Evolutionary conservation across 2,113 vertebrate genomes (phyloP).

Genomic region (Alouatta palliata): DNA sequence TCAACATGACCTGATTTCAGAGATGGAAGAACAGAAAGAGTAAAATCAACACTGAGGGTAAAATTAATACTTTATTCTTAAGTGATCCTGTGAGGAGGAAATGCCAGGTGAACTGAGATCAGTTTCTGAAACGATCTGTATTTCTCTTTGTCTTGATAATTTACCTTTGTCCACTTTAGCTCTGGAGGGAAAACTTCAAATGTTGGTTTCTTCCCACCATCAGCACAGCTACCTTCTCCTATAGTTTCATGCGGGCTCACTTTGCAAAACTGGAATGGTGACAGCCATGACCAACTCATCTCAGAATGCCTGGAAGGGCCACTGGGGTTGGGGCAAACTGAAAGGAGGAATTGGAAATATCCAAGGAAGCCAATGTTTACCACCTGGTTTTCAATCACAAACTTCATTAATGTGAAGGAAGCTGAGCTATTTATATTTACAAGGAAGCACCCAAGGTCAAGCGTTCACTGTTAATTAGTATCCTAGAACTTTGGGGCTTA

Average conservation of each 20-base stretch:
- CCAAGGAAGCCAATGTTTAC: neutral
- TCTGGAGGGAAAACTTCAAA: neutral
- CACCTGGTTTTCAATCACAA: slow-evolving; percentile 11
- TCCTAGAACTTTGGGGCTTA: neutral
- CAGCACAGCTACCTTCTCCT: neutral
- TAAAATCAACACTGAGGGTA: neutral
- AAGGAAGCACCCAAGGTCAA: neutral
- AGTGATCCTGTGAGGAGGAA: neutral
- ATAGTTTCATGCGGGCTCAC: neutral
- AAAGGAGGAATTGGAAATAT: neutral
- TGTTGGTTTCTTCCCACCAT: neutral
- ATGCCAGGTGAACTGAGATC: neutral
- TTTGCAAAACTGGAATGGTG: neutral
- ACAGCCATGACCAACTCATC: neutral
- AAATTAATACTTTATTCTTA: neutral
- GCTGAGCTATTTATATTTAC: neutral
- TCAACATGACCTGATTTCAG: neutral
- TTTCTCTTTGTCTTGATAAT: neutral
- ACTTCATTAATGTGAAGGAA: neutral
- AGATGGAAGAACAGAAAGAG: neutral
- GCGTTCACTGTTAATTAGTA: neutral
- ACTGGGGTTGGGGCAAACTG: neutral
- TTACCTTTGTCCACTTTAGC: neutral
- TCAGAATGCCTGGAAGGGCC: neutral
- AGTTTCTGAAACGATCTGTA: neutral